phyloP scores from a whole-genome alignment of 2,888 invertebrate genomes.

The Zygogramma bicolorata region DNA sequence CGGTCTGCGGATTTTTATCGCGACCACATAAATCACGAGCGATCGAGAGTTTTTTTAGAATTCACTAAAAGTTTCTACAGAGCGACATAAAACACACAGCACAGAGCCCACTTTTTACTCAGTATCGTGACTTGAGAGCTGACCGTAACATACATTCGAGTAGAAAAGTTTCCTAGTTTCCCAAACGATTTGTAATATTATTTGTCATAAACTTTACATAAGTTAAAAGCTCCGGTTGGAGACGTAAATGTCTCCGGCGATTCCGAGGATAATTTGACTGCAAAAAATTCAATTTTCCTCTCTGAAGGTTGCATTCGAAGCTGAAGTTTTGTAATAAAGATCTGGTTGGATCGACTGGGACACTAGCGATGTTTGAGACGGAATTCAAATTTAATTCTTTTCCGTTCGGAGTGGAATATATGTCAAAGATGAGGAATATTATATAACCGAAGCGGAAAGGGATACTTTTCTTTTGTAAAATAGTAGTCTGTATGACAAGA shows the following conservation, averaged over 20 bases:
- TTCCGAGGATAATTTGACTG: slow-evolving; percentile 32
- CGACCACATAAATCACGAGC: slow-evolving; percentile 47
- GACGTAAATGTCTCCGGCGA: slow-evolving; percentile 33
- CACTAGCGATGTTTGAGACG: too few relatives aligned
- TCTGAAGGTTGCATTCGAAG: background rate
- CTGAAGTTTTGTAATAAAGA: slow-evolving; percentile 13
- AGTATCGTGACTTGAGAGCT: slow-evolving; percentile 53
- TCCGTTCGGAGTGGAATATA: too few relatives aligned
- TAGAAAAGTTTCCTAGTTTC: slow-evolving; percentile 48
- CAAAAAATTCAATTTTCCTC: slow-evolving; percentile 19
- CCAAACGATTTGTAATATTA: slow-evolving; percentile 49
- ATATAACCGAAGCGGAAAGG: too few relatives aligned
- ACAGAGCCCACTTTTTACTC: slow-evolving; percentile 36
- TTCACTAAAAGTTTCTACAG: slow-evolving; percentile 56
- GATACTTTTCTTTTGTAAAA: too few relatives aligned
- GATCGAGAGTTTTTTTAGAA: slow-evolving; percentile 51
- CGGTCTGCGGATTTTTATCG: slow-evolving; percentile 34
- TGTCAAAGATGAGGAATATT: too few relatives aligned
- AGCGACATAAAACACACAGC: slow-evolving; percentile 54
- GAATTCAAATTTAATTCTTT: too few relatives aligned
- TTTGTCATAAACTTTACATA: slow-evolving; percentile 51
- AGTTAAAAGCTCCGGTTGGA: slow-evolving; percentile 45
- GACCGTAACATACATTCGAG: slow-evolving; percentile 57
- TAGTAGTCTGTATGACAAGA: too few relatives aligned
- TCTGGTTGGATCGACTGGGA: background rate